Percentiles rank a stretch among this genome's conserved stretches.
phyloP scores from a whole-genome alignment of 2,113 vertebrate genomes.

The Campylomormyrus numenius region DNA sequence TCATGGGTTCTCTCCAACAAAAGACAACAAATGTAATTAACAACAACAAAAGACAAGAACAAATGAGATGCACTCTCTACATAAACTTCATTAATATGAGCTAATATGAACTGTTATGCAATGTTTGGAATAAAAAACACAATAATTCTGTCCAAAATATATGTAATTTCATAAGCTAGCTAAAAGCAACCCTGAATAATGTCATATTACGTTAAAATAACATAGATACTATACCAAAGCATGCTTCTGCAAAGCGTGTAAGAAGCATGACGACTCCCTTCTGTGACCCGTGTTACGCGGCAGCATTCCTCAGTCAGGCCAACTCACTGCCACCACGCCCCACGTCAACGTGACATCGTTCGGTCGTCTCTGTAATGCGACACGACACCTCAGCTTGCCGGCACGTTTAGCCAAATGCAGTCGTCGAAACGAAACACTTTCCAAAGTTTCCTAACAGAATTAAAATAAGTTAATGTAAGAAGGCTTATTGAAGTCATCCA shows the following conservation, averaged over 20 bases:
- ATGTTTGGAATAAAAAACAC: not conserved
- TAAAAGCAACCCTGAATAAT: not conserved
- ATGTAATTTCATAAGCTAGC: not conserved
- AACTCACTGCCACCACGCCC: not conserved
- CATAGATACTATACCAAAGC: too few relatives aligned
- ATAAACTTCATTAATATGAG: not conserved
- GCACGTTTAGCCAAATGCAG: not conserved
- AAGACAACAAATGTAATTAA: not conserved
- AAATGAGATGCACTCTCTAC: not conserved
- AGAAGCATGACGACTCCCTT: too few relatives aligned
- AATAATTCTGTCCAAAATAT: not conserved
- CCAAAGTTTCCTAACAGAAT: not conserved
- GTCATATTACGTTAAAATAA: not conserved
- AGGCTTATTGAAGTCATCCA: not conserved
- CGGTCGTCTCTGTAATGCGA: not conserved
- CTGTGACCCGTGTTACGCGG: too few relatives aligned
- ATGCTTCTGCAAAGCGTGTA: too few relatives aligned
- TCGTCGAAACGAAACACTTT: not conserved
- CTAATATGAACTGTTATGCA: not conserved
- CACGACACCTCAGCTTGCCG: not conserved
- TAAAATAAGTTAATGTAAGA: not conserved
- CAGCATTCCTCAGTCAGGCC: not conserved
- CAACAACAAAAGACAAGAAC: not conserved
- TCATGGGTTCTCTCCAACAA: not conserved
- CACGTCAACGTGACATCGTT: not conserved